These are phyloP conservation scores for Beris morrisii DNA, from an alignment of 2,888 invertebrate genomes.

Conservation along the genomic window DNA sequence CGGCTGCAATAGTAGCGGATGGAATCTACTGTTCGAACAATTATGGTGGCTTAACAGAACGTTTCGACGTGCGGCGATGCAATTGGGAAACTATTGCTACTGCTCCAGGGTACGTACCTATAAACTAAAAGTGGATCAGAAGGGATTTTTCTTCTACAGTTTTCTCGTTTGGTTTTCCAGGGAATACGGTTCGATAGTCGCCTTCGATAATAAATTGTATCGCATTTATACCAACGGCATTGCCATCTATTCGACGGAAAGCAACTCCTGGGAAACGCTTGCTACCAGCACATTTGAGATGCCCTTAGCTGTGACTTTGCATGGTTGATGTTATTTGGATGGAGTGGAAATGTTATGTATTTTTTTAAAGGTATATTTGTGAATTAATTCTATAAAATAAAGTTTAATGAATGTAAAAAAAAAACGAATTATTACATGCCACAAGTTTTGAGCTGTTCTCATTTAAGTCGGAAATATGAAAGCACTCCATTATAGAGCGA, in stretches of 20 bases:
- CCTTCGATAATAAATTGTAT: conserved; percentile 14
- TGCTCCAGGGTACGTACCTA: conserved; percentile 14
- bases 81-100: conserved; percentile 13
- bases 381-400: no score
- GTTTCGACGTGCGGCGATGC: conserved; percentile 19
- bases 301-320: not conserved
- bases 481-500: no score
- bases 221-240: conserved; percentile 8
- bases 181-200: conserved; percentile 8
- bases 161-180: conserved; percentile 1
- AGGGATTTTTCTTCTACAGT: not conserved
- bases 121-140: no score
- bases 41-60: conserved; percentile 23
- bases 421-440: no score
- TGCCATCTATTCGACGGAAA: not conserved
- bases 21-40: conserved; percentile 14
- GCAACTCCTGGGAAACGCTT: conserved; percentile 5
- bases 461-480: no score
- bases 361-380: no score
- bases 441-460: no score
- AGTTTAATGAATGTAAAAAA: no score
- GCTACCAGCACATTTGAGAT: not conserved
- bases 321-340: not conserved
- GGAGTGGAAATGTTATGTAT: no score
- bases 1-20: conserved; percentile 6